Percentiles rank a stretch among this genome's conserved stretches.
phyloP scores from a whole-genome alignment of 2,113 vertebrate genomes.

The Sialia sialis region DNA sequence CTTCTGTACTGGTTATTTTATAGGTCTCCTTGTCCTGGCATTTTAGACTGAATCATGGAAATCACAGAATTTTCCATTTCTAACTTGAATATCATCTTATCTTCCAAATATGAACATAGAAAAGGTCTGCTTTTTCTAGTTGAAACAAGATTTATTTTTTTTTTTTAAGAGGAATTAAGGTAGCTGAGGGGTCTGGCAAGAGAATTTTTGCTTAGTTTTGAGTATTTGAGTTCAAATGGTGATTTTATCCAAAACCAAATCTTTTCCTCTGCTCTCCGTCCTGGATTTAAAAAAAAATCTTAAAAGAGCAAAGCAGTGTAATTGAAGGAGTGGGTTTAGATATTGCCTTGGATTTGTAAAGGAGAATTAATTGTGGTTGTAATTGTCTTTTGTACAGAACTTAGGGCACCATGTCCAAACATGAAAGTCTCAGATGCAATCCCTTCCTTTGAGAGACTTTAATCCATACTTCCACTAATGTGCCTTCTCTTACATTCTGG shows the following conservation, averaged over 20 bases:
- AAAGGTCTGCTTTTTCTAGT: neutral
- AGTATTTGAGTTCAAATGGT: neutral
- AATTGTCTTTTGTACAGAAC: neutral
- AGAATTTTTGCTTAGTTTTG: neutral
- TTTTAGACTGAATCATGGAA: neutral
- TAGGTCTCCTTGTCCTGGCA: neutral
- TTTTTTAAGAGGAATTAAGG: neutral
- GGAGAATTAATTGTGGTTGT: neutral
- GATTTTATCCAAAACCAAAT: neutral
- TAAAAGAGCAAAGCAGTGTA: neutral
- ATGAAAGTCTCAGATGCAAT: accelerated
- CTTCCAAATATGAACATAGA: neutral
- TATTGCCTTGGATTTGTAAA: neutral
- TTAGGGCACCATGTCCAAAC: neutral
- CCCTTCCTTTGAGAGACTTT: neutral
- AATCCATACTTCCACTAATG: neutral
- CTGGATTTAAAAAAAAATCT: neutral
- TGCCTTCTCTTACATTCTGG: neutral
- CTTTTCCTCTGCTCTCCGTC: neutral
- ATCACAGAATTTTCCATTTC: neutral
- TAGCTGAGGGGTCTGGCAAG: neutral
- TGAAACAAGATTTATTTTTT: neutral
- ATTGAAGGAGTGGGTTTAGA: neutral
- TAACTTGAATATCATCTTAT: neutral
- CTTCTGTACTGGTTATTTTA: neutral